Percentiles rank a stretch among this genome's conserved stretches.
Conservation (phyloP, 1,140 invertebrate species). For the Lepidurus apus region DNA sequence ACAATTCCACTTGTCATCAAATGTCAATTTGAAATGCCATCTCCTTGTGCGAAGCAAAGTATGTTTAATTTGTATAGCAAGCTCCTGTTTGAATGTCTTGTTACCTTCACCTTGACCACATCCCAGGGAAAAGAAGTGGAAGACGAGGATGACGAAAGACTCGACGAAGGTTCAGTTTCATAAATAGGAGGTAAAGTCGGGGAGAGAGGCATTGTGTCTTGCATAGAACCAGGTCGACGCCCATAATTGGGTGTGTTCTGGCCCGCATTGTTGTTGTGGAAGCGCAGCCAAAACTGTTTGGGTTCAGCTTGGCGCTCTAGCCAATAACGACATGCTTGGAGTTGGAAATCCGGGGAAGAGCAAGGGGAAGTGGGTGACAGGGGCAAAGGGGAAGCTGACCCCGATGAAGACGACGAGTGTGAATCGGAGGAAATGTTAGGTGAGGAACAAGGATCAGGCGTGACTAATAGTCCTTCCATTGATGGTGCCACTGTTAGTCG, state of each 20-base stretch:
- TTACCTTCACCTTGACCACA: slow-evolving; percentile 19
- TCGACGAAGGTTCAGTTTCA: not conserved
- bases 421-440: slow-evolving; percentile 17
- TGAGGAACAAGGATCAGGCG: not conserved
- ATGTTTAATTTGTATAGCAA: not conserved
- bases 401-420: not conserved
- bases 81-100: not conserved
- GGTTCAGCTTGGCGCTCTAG: no score
- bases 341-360: not conserved
- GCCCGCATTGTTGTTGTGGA: not conserved
- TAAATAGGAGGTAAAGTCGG: slow-evolving; percentile 5
- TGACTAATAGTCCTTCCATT: not conserved
- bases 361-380: not conserved
- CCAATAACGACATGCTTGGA: not conserved
- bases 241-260: not conserved
- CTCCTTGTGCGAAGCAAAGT: no score
- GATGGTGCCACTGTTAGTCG: not conserved
- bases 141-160: not conserved
- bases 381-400: not conserved
- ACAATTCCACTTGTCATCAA: not conserved
- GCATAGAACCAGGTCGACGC: not conserved
- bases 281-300: not conserved
- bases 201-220: not conserved
- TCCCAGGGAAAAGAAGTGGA: slow-evolving; percentile 6
- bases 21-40: no score